Evolutionary conservation across 2,797 vertebrate genomes (phyloP), one percentile per base, ranked within the genome.

Genomic region (Okamejei kenojei): DNA sequence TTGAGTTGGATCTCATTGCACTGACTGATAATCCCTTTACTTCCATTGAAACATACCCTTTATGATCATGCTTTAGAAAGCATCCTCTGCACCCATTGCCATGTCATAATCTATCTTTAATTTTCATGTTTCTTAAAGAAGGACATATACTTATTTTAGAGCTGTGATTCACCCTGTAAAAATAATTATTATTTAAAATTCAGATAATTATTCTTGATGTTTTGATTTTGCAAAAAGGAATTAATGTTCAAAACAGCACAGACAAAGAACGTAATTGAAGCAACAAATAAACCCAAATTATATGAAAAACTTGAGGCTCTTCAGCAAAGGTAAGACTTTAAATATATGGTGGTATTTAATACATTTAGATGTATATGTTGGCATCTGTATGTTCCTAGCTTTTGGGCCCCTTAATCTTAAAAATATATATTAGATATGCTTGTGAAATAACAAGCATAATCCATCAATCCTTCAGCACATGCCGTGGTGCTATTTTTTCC

Each of bases 191-290:
- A 73, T 17, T 32, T 91, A 8, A 74, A 11, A 74, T 93, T 21
- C 29, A 80, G 21, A 79, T 23, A 29, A 32, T 54, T 73, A 81
- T 93, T 93, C n/a, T 90, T 93, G 0, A 29, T 8, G 13, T 54
- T 11, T 76, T 88, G 45, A 1, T 92, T 65, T 94, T 95, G 77
- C 19, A 63, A 91, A 93, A 93, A 97, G 97, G 95, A 96, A 90
- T 94, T 98, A 93, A 97, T 97, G 97, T 95, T 96, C 94, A 96
- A 96, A 93, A 96, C 95, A 94, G 95, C 94, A 74, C 95, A 96
- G 94, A 97, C 95, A 79, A 97, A 96, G 96, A 97, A 97, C 93
- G 95, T 97, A 1, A 96, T 98, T 79, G 95, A 97, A 94, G 96
- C 96, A 95, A 97, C 97, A 17, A 97, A 96, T 94, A 97, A 96